Evolutionary conservation across 2,113 vertebrate genomes (phyloP), one percentile per base, ranked within the genome.

Genomic region (Phycodurus eques): DNA sequence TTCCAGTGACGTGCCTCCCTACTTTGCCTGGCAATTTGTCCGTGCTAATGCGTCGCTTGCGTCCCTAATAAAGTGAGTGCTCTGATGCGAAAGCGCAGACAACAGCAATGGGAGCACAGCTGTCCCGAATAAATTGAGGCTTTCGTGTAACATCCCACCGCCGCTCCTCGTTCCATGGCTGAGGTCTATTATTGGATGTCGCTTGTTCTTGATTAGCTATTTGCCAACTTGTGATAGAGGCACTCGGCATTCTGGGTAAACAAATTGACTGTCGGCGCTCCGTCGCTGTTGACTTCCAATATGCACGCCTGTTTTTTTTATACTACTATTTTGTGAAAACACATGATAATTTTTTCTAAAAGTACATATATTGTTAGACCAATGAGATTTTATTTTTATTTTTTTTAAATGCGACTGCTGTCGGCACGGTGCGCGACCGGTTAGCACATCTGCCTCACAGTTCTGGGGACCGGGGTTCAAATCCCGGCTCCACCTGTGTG

Each of bases 191-290:
- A 88, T 84, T 82, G 84, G 79, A 80, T 71, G 83, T 77, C 71
- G 80, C 82, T 75, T 70, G 56, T n/a, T 63, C 74, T 71, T 87
- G 80, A 89, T 86, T 83, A 60, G 67, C 71, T 81, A 78, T 87
- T 90, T 85, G 87, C 82, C 70, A 68, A 72, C 76, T 78, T 83
- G 79, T 84, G 80, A 82, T 71, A 20, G 66, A 80, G 76, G 76
- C 80, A 63, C 78, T 77, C 76, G 67, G 57, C 73, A 72, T 60
- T 78, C 82, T 74, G 65, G 67, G 70, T 79, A 83, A 86, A 83
- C 80, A 80, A 76, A 82, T 73, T 82, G 69, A 54, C 75, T 83
- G 79, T 79, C 77, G 73, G 33, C 1, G 42, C 72, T 70, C 47
- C 59, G 57, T 46, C 62, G 74, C 67, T 71, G 71, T 74, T 85